phyloP scores from a whole-genome alignment of 2,113 vertebrate genomes.

The Oxyura jamaicensis region DNA sequence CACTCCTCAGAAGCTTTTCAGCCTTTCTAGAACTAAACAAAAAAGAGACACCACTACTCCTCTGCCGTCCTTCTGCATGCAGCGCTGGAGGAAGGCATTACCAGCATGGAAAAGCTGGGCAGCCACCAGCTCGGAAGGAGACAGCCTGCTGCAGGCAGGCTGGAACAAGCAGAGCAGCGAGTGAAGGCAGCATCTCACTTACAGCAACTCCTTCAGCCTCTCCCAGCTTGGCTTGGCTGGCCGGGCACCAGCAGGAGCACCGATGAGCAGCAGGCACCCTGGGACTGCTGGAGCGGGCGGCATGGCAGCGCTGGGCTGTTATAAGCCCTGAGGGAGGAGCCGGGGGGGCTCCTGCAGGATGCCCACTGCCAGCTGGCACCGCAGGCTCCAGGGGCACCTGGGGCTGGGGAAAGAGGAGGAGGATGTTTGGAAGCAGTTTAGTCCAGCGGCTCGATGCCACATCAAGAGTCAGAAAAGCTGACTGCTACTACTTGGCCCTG shows the following conservation, averaged over 20 bases:
- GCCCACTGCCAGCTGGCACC: background rate
- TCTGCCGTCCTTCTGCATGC: background rate
- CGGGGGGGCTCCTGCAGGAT: background rate
- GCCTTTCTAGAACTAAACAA: background rate
- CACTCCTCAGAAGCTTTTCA: background rate
- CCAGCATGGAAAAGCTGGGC: background rate
- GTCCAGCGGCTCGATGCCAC: background rate
- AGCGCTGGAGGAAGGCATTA: background rate
- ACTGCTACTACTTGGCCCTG: background rate
- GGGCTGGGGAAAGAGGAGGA: background rate
- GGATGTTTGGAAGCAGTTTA: background rate
- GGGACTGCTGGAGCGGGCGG: background rate
- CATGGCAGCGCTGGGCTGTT: accelerated
- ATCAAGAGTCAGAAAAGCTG: background rate
- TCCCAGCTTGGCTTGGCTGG: background rate
- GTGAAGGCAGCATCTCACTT: background rate
- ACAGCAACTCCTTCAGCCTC: background rate
- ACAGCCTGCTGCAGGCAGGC: background rate
- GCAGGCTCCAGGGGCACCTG: background rate
- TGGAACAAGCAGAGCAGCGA: background rate
- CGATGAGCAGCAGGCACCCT: background rate
- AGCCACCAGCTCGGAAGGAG: background rate
- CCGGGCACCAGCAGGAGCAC: background rate
- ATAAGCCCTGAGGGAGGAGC: conserved; percentile 44
- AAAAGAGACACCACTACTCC: background rate